Evolutionary conservation across 2,797 vertebrate species (phyloP).

Genomic region (Oreochromis grahami): DNA sequence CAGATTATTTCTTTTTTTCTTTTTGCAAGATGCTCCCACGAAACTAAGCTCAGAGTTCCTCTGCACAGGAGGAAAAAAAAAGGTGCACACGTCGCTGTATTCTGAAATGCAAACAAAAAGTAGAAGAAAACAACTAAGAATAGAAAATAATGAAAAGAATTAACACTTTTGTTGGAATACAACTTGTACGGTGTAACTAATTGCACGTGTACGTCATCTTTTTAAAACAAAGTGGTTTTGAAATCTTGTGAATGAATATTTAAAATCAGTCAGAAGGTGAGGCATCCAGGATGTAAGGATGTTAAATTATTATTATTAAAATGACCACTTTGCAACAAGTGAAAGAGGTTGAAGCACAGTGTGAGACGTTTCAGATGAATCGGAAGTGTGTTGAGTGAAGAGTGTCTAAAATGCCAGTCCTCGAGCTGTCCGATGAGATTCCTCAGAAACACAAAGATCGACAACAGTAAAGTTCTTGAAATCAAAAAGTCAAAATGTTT

Average conservation of each 20-base stretch:
- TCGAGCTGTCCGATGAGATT: slow-evolving; percentile 27
- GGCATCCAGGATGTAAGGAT: not conserved
- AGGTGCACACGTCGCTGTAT: too few relatives aligned
- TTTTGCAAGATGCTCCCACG: not conserved
- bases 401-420: slow-evolving; percentile 32
- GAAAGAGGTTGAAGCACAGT: not conserved
- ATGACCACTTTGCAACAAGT: not conserved
- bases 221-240: slow-evolving; percentile 16
- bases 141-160: not conserved
- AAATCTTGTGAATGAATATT: not conserved
- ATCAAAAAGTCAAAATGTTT: not conserved
- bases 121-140: not conserved
- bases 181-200: not conserved
- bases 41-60: not conserved
- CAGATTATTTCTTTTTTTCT: not conserved
- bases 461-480: slow-evolving; percentile 14
- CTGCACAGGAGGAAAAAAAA: not conserved
- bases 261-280: slow-evolving; percentile 32
- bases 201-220: not conserved
- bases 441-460: slow-evolving; percentile 19
- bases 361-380: not conserved
- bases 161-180: not conserved
- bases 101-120: not conserved
- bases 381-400: not conserved
- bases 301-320: not conserved